These are phyloP conservation scores for Plemyria rubiginata DNA, from an alignment of 2,888 invertebrate genomes.

Conservation along the genomic window DNA sequence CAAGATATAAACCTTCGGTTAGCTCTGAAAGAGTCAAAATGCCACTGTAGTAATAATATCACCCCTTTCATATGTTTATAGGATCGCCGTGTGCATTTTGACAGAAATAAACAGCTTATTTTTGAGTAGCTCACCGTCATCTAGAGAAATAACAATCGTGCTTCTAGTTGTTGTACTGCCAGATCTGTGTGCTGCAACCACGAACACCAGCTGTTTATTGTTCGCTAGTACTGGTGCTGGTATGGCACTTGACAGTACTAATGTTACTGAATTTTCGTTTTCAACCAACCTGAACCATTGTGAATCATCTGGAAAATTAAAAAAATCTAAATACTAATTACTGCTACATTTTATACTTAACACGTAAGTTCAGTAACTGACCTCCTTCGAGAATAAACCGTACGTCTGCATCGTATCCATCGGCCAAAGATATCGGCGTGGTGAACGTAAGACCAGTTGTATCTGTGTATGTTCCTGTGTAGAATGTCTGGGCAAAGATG, in stretches of 20 bases:
- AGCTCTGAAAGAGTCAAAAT: neutral
- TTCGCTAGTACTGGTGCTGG: constrained; percentile 44
- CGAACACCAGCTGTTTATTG: constrained; percentile 43
- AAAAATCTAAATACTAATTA: neutral
- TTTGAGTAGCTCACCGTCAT: constrained; percentile 5
- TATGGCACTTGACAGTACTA: constrained; percentile 37
- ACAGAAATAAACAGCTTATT: neutral
- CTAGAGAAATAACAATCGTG: constrained; percentile 40
- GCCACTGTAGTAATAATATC: neutral
- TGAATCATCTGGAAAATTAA: constrained; percentile 20
- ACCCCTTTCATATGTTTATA: neutral
- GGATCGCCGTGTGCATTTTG: neutral
- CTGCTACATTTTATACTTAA: neutral
- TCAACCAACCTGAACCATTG: constrained; percentile 31
- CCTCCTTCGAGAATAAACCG: constrained; percentile 33
- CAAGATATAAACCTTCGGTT: constrained; percentile 36
- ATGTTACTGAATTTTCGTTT: constrained; percentile 29
- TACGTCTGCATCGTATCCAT: constrained; percentile 38
- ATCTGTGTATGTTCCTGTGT: constrained; percentile 25
- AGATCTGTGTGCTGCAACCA: constrained; percentile 35
- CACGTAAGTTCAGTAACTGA: neutral
- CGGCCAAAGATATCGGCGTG: constrained; percentile 28
- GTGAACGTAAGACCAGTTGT: constrained; percentile 14
- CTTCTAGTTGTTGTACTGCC: constrained; percentile 33
- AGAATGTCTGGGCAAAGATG: constrained; percentile 26